phyloP scores from a whole-genome alignment of 1,140 invertebrate species.

The Diorhabda sublineata region DNA sequence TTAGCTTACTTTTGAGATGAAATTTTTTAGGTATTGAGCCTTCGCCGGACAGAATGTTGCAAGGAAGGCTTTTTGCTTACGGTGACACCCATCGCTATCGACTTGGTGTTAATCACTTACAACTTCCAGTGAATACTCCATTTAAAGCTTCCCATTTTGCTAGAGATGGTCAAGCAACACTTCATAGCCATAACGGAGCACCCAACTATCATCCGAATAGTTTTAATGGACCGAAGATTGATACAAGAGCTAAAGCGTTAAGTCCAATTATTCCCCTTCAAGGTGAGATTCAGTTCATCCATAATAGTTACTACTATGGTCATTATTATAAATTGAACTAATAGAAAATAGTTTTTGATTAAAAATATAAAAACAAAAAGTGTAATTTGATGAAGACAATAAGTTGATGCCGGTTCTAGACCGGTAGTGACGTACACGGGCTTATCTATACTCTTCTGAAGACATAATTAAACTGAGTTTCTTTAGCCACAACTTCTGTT shows the following conservation, averaged over 20 bases:
- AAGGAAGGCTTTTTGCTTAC: conserved; percentile 84
- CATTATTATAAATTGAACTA: too few species aligned
- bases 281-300: neutral
- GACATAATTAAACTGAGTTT: too few species aligned
- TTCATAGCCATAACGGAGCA: conserved; percentile 67
- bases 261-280: conserved; percentile 50
- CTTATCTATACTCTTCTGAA: too few species aligned
- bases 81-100: conserved; percentile 85
- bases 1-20: too few species aligned
- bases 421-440: too few species aligned
- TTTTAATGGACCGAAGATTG: conserved; percentile 74
- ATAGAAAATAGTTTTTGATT: too few species aligned
- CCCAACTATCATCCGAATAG: conserved; percentile 97
- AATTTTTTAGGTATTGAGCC: conserved; percentile 63
- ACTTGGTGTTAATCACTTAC: conserved; percentile 82
- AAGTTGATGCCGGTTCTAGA: too few species aligned
- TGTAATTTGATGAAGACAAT: too few species aligned
- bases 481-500: too few species aligned
- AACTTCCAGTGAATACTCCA: conserved; percentile 85
- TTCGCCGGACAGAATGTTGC: conserved; percentile 86
- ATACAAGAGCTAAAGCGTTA: conserved; percentile 51
- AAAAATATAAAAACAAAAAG: too few species aligned
- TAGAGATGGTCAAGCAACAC: conserved; percentile 75
- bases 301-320: too few species aligned
- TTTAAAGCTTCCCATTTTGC: conserved; percentile 67